Conservation (phyloP, 2,113 vertebrate species). For the Charina bottae region DNA sequence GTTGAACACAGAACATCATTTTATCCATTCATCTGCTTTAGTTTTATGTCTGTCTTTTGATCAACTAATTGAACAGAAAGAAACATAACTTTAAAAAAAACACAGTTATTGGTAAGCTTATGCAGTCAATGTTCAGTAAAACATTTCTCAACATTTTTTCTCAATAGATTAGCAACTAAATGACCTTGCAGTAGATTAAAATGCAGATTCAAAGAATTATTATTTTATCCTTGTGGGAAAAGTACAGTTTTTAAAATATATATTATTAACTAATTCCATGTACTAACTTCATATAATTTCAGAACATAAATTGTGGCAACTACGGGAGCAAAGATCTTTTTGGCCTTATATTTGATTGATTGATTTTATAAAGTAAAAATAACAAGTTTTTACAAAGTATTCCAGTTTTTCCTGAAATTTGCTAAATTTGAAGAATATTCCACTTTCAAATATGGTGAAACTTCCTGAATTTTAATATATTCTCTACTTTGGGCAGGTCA, state of each 20-base stretch:
- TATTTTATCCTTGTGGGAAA: too few relatives aligned
- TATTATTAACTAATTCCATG: background rate
- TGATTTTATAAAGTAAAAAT: background rate
- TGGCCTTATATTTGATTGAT: too few relatives aligned
- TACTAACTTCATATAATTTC: background rate
- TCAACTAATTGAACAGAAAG: background rate
- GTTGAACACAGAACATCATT: background rate
- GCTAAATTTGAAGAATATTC: slow-evolving; percentile 56
- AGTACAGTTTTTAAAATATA: background rate
- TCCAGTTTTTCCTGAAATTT: background rate
- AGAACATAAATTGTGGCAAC: background rate
- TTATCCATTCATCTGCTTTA: background rate
- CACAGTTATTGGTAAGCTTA: background rate
- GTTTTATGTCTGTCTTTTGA: background rate
- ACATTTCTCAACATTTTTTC: background rate
- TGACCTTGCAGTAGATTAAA: background rate
- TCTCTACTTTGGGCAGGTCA: slow-evolving; percentile 43
- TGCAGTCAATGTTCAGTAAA: background rate
- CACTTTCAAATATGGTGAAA: slow-evolving; percentile 38
- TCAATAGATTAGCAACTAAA: background rate
- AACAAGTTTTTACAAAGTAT: slow-evolving; percentile 16
- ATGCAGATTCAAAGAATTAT: background rate
- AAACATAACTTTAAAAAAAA: background rate
- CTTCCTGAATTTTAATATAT: slow-evolving; percentile 31
- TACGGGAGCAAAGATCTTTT: too few relatives aligned